Percentiles rank a stretch among this genome's conserved stretches.
Conservation (phyloP, 2,113 vertebrate genomes). For the Notarius lentiginosus region DNA sequence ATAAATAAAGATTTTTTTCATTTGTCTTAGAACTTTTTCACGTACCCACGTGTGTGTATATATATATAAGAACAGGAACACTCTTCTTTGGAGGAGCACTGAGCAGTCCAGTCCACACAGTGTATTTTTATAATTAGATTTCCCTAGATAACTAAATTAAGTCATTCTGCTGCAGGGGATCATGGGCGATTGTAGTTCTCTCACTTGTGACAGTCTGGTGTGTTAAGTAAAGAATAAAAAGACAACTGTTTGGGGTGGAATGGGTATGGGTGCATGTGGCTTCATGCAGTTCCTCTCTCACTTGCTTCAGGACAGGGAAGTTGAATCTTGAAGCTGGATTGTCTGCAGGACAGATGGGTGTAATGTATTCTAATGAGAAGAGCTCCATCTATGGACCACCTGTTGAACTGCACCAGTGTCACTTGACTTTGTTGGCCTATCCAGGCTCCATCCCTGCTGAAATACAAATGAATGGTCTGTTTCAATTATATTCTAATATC, state of each 20-base stretch:
- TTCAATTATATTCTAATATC: not conserved
- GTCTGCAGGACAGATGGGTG: slow-evolving; percentile 49
- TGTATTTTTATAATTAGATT: slow-evolving; percentile 78
- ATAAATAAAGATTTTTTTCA: too few relatives aligned
- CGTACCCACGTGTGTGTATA: too few relatives aligned
- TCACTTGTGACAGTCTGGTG: slow-evolving; percentile 63
- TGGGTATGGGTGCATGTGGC: not conserved
- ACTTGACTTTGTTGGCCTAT: slow-evolving; percentile 1
- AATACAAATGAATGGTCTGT: not conserved
- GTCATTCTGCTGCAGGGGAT: slow-evolving; percentile 68
- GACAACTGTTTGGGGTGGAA: slow-evolving; percentile 48
- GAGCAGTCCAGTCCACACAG: slow-evolving; percentile 65
- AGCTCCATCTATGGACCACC: slow-evolving; percentile 81
- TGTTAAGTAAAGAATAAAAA: slow-evolving; percentile 70
- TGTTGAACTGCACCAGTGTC: slow-evolving; percentile 78
- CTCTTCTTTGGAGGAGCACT: slow-evolving; percentile 56
- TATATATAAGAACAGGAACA: slow-evolving; percentile 47
- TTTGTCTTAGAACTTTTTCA: too few relatives aligned
- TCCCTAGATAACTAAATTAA: slow-evolving; percentile 76
- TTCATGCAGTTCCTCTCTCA: slow-evolving; percentile 24
- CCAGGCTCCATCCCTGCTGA: not conserved
- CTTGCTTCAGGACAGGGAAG: slow-evolving; percentile 54
- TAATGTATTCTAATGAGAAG: slow-evolving; percentile 77
- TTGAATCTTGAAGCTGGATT: slow-evolving; percentile 44
- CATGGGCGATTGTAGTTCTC: slow-evolving; percentile 65